Base-by-base conservation (phyloP, 1,140 invertebrate species). In the Rhagoletis pomonella region DNA sequence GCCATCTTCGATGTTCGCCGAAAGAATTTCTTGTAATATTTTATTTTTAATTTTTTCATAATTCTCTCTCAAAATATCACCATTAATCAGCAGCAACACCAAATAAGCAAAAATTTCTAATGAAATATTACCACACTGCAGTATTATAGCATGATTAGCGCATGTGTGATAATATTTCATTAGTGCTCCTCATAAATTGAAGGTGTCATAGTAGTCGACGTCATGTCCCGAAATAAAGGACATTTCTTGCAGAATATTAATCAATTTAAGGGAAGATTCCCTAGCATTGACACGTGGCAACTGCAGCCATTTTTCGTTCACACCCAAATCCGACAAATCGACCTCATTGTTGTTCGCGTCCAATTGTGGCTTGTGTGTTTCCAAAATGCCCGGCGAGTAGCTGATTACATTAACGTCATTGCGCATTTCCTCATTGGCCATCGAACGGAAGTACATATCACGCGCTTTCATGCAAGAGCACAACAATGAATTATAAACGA, bases 351-450 rank as follows among this genome's bases (percentile, higher is more conserved):
- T 90, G 85, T 92, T 92, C 0, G 89, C 29, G 88, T 92, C 91
- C 47, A 86, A 89, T 39, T 95, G 93, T 19, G 96, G 94, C 89
- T 94, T 94, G 60, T 96, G 93, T 73, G 96, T 95, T 97, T 99
- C 98, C 55, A 97, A 95, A 0, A 98, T 98, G 17, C 98, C 98
- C 1, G 98, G 98, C 4, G 97, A 96, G 94, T 99, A 99, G 93
- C 96, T 99, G 7, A 99, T 93, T 10, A 99, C 96, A 88, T 95
- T 94, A 0, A 98, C 93, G 29, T 95, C 91, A 4, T 59, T 59
- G 4, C 88, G 89, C 17, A 69, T 65, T 94, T 99, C 98, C 88
- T 91, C 91, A 7, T 91, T 87, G 9, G 97, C 97, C 87, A 99
- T 94, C 60, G 96, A 95, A 90, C 95, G 96, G 91, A 99, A 98